Base-by-base conservation (phyloP, 2,113 vertebrate species). In the Oreochromis niloticus region DNA sequence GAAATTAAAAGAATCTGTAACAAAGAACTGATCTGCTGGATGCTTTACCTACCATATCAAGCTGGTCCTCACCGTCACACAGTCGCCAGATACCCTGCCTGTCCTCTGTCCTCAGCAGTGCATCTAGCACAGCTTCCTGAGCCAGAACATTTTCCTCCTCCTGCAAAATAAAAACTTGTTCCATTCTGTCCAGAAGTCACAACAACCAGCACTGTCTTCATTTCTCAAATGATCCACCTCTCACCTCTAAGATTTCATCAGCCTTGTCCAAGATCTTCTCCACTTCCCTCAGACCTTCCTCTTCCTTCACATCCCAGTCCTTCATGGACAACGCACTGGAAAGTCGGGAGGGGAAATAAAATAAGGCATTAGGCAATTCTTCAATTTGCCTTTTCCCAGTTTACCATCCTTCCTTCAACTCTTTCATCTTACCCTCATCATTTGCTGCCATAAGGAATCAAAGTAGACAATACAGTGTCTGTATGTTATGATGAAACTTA, bases 251-350 rank as follows among this genome's bases (percentile, higher is more conserved):
- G 41, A 97, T 97, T 52, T 92, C 92, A 78, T 94, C 93, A 6
- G 97, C 83, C 32, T 92, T 85, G 19, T 81, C 82, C 32, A 97
- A 91, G 2, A 93, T 91, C 52, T 93, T 87, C 84, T 96, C 94
- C 78, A 97, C 96, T 27, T 94, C 92, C 17, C 10, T 54, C 52
- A 97, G 91, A n/a, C 90, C 89, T 22, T 95, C 92, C 56, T 97
- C 93, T 82, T 97, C 96, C 89, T 92, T 94, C 66, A 94, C 50
- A 30, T 95, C 95, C 96, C 96, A 96, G 79, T 96, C 95, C n/a
- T 66, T 83, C 1, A 92, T 34, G 34, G 91, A 93, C 7, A 68
- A 0, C 3, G 48, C 39, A 9, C 92, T 94, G 59, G 2, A 17
- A 68, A 39, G 61, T 68, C 1, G 0, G 0, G 1, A 36, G 0